These are phyloP conservation scores for Sphenodon punctatus DNA, from an alignment of 2,797 vertebrate genomes.

Conservation along the genomic window DNA sequence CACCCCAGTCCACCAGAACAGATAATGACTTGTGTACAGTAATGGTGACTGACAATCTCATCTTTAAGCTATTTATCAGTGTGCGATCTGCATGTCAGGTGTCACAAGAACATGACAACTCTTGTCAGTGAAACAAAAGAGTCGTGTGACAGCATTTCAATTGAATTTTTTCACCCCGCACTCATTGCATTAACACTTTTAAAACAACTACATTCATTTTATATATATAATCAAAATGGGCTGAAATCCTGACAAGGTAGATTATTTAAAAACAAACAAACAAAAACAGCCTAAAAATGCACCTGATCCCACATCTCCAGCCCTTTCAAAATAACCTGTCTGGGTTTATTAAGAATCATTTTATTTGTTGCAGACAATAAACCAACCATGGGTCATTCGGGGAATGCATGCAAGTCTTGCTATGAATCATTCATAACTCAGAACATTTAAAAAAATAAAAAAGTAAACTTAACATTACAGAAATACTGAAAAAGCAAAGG, in stretches of 20 bases:
- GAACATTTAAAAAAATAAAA: slow-evolving; percentile 27
- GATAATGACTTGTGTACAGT: slow-evolving; percentile 57
- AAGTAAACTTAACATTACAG: background rate
- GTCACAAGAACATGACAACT: slow-evolving; percentile 72
- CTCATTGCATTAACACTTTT: slow-evolving; percentile 55
- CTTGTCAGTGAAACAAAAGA: slow-evolving; percentile 69
- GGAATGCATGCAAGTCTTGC: slow-evolving; percentile 43
- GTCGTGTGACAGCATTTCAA: slow-evolving; percentile 68
- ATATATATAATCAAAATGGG: slow-evolving; percentile 2
- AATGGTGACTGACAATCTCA: slow-evolving; percentile 77
- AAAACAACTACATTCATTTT: slow-evolving; percentile 72
- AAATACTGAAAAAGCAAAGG: slow-evolving; percentile 7
- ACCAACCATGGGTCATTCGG: slow-evolving; percentile 51
- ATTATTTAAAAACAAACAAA: slow-evolving; percentile 45
- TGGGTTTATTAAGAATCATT: slow-evolving; percentile 50
- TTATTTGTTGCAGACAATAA: slow-evolving; percentile 61
- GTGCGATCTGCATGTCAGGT: slow-evolving; percentile 57
- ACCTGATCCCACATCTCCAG: slow-evolving; percentile 39
- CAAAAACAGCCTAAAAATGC: slow-evolving; percentile 43
- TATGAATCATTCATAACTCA: slow-evolving; percentile 32
- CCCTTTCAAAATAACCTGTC: slow-evolving; percentile 59
- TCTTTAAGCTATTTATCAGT: slow-evolving; percentile 70
- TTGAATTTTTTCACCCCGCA: slow-evolving; percentile 61
- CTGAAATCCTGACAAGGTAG: slow-evolving; percentile 55
- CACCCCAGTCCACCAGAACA: slow-evolving; percentile 4